Percentiles rank a stretch among this genome's conserved stretches.
Conservation (phyloP, 2,113 vertebrate species). For the Cryptomyrus ogoouensis region DNA sequence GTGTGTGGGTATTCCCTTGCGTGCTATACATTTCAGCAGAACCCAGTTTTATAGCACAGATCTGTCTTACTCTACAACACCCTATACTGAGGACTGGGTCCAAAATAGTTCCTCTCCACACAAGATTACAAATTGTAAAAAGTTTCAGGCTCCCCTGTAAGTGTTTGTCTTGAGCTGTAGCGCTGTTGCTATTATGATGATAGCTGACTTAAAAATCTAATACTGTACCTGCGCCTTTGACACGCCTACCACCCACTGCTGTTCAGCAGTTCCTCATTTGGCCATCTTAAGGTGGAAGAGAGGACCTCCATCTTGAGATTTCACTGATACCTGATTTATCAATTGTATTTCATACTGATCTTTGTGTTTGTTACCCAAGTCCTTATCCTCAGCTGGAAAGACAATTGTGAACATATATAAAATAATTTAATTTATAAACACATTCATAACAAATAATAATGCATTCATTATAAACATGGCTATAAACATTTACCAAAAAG, state of each 20-base stretch:
- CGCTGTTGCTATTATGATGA: not conserved
- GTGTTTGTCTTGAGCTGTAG: not conserved
- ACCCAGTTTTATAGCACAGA: not conserved
- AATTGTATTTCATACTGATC: not conserved
- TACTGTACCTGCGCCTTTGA: not conserved
- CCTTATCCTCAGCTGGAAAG: too few relatives aligned
- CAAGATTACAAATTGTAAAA: not conserved
- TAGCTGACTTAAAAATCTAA: not conserved
- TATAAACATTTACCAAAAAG: too few relatives aligned
- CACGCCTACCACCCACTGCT: not conserved
- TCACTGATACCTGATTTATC: not conserved
- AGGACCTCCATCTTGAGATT: not conserved
- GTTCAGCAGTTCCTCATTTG: not conserved
- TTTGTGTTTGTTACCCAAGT: not conserved
- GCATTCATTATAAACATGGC: too few relatives aligned
- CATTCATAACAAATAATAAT: too few relatives aligned
- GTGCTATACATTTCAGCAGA: not conserved
- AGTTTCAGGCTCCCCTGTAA: not conserved
- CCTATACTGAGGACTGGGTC: not conserved
- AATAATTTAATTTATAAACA: too few relatives aligned
- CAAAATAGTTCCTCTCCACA: not conserved
- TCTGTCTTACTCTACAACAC: not conserved
- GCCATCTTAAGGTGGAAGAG: not conserved
- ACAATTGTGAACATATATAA: too few relatives aligned
- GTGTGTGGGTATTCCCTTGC: not conserved